Base-by-base conservation (phyloP, 2,797 vertebrate genomes). In the Acrossocheilus fasciatus region DNA sequence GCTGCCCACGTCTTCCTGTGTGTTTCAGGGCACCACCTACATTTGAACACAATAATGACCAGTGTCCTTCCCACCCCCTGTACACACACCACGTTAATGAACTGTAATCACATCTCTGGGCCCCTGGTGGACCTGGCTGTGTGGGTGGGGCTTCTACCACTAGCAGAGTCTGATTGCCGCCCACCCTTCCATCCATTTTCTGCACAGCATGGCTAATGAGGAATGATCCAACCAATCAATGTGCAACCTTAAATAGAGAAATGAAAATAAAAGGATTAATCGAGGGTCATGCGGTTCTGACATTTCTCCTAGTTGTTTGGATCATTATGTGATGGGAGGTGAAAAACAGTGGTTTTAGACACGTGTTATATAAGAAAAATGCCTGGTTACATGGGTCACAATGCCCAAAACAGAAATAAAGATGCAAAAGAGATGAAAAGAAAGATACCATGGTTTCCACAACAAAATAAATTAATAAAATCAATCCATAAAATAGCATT, bases 91-190 rank as follows among this genome's bases (percentile, higher is more conserved):
- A 83, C 81, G 77, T 66, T 91, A 89, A 92, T 89, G 89, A 90
- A 89, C 87, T 81, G 86, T 89, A 89, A 90, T 90, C 80, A 91
- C 86, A 90, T 91, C 80, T 88, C 84, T 64, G 82, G 85, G 89
- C 83, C 86, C 86, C 87, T 89, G 88, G 89, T 94, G 93, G 93
- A 93, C 91, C 94, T 92, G 89, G 89, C 91, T 89, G 72, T 88
- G 92, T 91, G 89, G 92, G 91, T 88, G 93, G 91, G 85, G 88
- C 89, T 88, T 50, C 75, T 90, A 93, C 90, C 86, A 90, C 86
- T 87, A 92, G 91, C 91, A 87, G 90, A 93, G 92, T 93, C 92
- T 79, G 91, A 93, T 90, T 93, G 92, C 92, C 82, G 68, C 90
- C 90, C 93, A 52, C 34, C 81, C 84, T 23, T 54, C 80, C 64